Base-by-base conservation (phyloP, 2,797 vertebrate genomes). In the Squalus acanthias region DNA sequence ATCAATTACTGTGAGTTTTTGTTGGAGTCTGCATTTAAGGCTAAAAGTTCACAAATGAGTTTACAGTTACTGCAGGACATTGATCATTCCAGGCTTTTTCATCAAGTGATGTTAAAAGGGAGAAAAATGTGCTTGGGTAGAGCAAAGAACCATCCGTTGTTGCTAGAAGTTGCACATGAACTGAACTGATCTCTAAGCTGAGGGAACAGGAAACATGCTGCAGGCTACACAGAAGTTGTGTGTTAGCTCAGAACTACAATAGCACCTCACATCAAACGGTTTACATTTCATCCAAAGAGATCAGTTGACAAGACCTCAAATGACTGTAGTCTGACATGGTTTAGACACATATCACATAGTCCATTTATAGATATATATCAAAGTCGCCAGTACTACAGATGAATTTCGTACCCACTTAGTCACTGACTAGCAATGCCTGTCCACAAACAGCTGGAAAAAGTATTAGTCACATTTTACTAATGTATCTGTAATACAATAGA, bases 271-370 rank as follows among this genome's bases (percentile, higher is more conserved):
- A 95, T 95, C 93, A 95, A 95, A 95, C 39, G 57, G 96, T 96
- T 96, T 96, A 76, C 60, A 96, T 96, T 97, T 96, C 96, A 96
- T 12, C 67, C 88, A 69, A 87, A 79, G 74, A 96, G 79, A 33
- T 96, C 93, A 96, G 89, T 96, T 96, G 79, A 96, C 96, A 96
- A 96, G 94, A 76, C 96, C 97, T 85, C 91, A 82, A 46, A 85
- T 96, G 96, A 96, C 97, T 95, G 94, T 91, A 72, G 96, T 96
- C 96, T 96, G 96, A 96, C 96, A 96, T 95, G 69, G 72, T 67
- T 70, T 96, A 53, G 96, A 96, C 96, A 96, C 96, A 97, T 97
- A 97, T 97, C 97, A 97, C 39, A 2, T 70, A 13, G 67, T 72
- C 20, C 17, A 53, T 50, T 95, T 50, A 46, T 50, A 95, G 46